Evolutionary conservation across 1,140 invertebrate genomes (phyloP).

Genomic region (Atopsyche davidsoni): DNA sequence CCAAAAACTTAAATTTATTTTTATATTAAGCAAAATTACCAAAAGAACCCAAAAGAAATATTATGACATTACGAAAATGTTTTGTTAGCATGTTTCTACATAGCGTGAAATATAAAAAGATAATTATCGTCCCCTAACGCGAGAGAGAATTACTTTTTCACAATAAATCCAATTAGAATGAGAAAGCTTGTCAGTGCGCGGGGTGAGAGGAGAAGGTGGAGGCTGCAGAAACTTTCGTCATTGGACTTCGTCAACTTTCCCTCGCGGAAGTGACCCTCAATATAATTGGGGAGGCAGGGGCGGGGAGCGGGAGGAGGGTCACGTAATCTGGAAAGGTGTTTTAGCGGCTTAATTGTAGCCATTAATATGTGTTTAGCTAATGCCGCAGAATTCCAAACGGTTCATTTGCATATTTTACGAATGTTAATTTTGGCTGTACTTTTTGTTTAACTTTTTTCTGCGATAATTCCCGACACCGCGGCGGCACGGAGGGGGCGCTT

Average conservation of each 20-base stretch:
- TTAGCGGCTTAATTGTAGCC: constrained; percentile 29
- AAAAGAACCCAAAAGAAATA: no score
- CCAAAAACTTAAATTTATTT: no score
- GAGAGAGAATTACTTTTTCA: no score
- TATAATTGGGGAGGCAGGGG: background rate
- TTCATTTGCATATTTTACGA: constrained; percentile 28
- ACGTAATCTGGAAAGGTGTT: constrained; percentile 30
- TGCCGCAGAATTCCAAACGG: constrained; percentile 28
- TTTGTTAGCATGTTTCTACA: no score
- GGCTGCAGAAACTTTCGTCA: no score
- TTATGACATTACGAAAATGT: no score
- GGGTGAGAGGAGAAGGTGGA: no score
- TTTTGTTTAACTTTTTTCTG: constrained; percentile 16
- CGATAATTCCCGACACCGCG: constrained; percentile 1
- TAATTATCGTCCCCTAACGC: no score
- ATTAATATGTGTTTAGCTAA: constrained; percentile 31
- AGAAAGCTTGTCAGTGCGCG: no score
- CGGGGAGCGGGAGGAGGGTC: constrained; percentile 10
- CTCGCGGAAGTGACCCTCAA: constrained; percentile 15
- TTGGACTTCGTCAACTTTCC: background rate
- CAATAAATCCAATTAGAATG: no score
- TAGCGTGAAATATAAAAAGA: no score
- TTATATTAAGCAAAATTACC: no score
- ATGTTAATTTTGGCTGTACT: constrained; percentile 21
- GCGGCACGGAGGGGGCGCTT: constrained; percentile 2